Conservation (phyloP, 2,797 vertebrate genomes). For the Tolypeutes matacus region DNA sequence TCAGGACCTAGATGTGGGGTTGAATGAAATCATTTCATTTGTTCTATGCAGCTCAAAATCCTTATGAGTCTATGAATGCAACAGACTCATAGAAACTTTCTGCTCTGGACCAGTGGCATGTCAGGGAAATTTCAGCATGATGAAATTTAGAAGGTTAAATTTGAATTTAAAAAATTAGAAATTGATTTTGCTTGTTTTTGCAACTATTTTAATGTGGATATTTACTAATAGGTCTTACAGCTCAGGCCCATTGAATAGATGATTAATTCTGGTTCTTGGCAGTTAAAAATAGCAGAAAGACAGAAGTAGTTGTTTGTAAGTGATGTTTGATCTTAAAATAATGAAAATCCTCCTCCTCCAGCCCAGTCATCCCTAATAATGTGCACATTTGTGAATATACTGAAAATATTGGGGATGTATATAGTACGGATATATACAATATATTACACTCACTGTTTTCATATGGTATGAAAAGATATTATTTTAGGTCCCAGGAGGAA, state of each 20-base stretch:
- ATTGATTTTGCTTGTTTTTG: constrained; percentile 8
- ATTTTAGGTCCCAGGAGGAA: background rate
- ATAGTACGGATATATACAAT: no score
- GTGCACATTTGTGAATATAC: background rate
- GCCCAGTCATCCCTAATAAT: background rate
- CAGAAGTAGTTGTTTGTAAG: background rate
- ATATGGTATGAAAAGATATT: background rate
- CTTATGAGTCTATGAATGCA: background rate
- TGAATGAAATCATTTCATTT: background rate
- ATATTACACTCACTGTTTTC: background rate
- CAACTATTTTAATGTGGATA: constrained; percentile 1
- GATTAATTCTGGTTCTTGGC: background rate
- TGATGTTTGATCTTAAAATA: background rate
- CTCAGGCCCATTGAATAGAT: background rate
- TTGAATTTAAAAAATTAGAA: constrained; percentile 20
- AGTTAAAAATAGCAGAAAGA: constrained; percentile 13
- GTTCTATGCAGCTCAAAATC: background rate
- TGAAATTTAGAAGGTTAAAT: constrained; percentile 13
- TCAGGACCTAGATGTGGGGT: background rate
- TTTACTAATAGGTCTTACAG: background rate
- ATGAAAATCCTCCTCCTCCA: background rate
- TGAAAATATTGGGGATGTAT: background rate
- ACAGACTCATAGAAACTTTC: background rate
- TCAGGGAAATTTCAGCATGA: constrained; percentile 7
- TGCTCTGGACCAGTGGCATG: background rate